Conservation (phyloP, 2,797 vertebrate species). For the Tamandua tetradactyla region DNA sequence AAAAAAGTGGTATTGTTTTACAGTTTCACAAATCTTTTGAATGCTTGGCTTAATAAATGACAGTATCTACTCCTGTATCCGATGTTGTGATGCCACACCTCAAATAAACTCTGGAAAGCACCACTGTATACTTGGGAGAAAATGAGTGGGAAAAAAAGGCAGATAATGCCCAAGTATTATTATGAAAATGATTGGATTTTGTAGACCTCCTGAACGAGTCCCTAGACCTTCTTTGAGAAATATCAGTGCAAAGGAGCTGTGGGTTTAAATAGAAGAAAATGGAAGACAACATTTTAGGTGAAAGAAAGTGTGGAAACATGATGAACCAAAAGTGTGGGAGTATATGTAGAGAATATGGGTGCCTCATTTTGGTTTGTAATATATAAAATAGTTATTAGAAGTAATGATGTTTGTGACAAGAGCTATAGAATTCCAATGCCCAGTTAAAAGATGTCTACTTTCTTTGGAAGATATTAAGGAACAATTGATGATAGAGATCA, state of each 20-base stretch:
- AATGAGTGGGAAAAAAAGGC: background rate
- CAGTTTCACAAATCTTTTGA: constrained; percentile 3
- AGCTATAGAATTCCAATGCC: background rate
- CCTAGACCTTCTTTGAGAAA: background rate
- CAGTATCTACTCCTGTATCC: background rate
- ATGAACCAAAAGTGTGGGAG: background rate
- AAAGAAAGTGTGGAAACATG: background rate
- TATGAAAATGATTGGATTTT: background rate
- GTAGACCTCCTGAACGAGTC: background rate
- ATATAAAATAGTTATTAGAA: background rate
- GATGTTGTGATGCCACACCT: background rate
- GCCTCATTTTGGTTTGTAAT: background rate
- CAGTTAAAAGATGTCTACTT: background rate
- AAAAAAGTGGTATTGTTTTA: background rate
- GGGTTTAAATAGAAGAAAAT: background rate
- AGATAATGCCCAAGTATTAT: background rate
- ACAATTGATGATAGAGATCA: background rate
- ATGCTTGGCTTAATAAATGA: background rate
- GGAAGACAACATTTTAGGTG: background rate
- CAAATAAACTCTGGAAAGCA: background rate
- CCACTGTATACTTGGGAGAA: background rate
- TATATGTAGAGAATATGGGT: background rate
- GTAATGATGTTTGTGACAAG: background rate
- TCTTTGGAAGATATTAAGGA: background rate
- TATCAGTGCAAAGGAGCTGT: background rate